Evolutionary conservation across 2,888 invertebrate genomes (phyloP), one percentile per base, ranked within the genome.

Genomic region (Hermaeophaga mercurialis): DNA sequence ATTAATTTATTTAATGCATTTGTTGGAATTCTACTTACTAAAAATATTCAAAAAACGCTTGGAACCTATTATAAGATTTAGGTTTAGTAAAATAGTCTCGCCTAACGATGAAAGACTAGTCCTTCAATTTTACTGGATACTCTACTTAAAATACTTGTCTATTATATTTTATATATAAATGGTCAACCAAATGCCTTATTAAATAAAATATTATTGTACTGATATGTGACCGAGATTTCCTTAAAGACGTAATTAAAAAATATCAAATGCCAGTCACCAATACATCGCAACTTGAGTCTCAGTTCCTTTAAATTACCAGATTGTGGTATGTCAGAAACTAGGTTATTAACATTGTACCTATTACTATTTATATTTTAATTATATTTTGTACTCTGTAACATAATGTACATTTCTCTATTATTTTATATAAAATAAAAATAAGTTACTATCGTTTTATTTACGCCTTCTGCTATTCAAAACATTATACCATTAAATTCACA

Each of bases 381-480:
- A 73, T 75, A 77, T 76, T 77, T 77, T 77, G 74, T 77, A 77
- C 73, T 72, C 71, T 75, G 73, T 75, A 74, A 76, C 72, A 75
- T 73, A 75, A 68, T 77, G 75, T 76, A 77, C 75, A 77, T 75
- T 74, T 75, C 70, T 74, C 70, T 74, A 75, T 74, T 75, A 74
- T 76, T 76, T 76, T 76, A 72, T 76, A 75, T 72, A 73, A 75
- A 76, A 70, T 66, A 71, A 72, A 71, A 59, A 61, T 64, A 62
- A 61, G 61, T 66, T 63, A 63, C 59, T 59, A 65, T 33, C 31
- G 22, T 44, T 45, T 44, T 39, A 39, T 39, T 39, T 3, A 12
- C n/a, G 3, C 31, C 31, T n/a, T n/a, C n/a, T n/a, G n/a, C n/a
- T n/a, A n/a, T n/a, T n/a, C n/a, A n/a, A n/a, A n/a, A n/a, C n/a